Base-by-base conservation (phyloP, 2,888 invertebrate species). In the Byasa hedistus region DNA sequence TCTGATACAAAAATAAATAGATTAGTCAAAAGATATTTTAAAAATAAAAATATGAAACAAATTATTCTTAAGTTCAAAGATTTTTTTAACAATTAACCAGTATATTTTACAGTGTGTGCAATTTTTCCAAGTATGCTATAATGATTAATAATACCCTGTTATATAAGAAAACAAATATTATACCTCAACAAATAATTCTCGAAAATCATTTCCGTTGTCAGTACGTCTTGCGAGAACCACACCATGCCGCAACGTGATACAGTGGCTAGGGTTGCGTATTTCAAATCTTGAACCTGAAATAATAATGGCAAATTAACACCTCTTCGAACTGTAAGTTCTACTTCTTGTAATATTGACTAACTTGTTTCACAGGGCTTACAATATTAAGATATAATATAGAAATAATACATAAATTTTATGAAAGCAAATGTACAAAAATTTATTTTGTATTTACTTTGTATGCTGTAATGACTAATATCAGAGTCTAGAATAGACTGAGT, bases 231-330 rank as follows among this genome's bases (percentile, higher is more conserved):
- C 15, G 98, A 98, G 94, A 99, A 99, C 99, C 99, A 99, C 56
- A 99, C 99, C 99, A 99, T 99, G 72, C 99, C 99, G 85, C 99
- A 99, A 86, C 99, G 98, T 7, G 99, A 99, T 0, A 99, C 99
- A 0, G 99, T 99, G 22, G 99, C 99, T 72, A 99, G 92, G 0
- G 99, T 99, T 0, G 99, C 99, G 86, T 98, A 99, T 86, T 98
- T 98, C 79, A 99, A 89, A 90, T 99, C 99, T 94, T 99, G 99
- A 10, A 92, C 92, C 92, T 92, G 70, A 55, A 73, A 69, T 44
- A 44, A 44, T 4, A 4, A 15, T 15, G 19, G 4, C 3, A 19
- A 17, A 44, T 44, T 44, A 32, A 32, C 0, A 32, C 10, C 10
- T 32, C 32, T 32, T 32, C 44, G 15, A 44, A 17, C 12, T 44